Conservation (phyloP, 2,888 invertebrate species). For the Dendrolimus pini region DNA sequence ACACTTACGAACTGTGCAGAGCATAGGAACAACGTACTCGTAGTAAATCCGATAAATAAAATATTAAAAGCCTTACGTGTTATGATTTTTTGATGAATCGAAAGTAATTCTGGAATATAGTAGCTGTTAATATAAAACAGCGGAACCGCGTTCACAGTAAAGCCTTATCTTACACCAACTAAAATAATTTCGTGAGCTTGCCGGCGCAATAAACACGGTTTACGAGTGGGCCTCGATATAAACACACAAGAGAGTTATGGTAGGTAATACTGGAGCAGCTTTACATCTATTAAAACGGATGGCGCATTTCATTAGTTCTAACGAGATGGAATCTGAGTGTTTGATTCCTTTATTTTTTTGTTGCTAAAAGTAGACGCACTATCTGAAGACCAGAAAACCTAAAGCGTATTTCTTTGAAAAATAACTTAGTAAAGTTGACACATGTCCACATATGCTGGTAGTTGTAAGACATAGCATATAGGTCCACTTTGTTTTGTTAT, state of each 20-base stretch:
- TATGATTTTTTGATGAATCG: background rate
- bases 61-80: background rate
- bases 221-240: conserved; percentile 14
- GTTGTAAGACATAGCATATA: too few species aligned
- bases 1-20: too few species aligned
- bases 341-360: background rate
- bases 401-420: too few species aligned
- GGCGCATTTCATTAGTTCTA: background rate
- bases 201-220: conserved; percentile 24
- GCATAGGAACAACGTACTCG: background rate
- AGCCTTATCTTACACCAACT: conserved; percentile 20
- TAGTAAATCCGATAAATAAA: background rate
- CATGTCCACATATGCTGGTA: too few species aligned
- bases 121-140: conserved; percentile 9
- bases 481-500: too few species aligned
- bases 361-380: too few species aligned
- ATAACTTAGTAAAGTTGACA: too few species aligned
- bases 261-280: background rate
- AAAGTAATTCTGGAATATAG: conserved; percentile 9
- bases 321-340: background rate
- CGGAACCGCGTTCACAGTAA: conserved; percentile 15
- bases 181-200: conserved; percentile 26
- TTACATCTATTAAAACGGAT: background rate
- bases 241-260: background rate
- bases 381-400: too few species aligned